Evolutionary conservation across 2,888 invertebrate genomes (phyloP).

Genomic region (Electrophaes corylata): DNA sequence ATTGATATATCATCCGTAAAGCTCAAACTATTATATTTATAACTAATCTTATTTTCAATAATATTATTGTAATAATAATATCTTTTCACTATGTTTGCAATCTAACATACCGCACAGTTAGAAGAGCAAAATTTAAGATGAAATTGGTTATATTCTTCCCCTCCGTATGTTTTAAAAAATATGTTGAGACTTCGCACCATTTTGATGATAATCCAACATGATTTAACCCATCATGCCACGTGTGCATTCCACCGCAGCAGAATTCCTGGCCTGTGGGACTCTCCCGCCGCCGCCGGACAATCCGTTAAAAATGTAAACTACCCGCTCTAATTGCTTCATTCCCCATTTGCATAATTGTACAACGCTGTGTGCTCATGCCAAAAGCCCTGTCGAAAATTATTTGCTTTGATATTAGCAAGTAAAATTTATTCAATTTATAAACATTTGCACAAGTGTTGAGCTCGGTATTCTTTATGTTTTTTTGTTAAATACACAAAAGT

Average conservation of each 20-base stretch:
- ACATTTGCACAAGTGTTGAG: conserved; percentile 21
- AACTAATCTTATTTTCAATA: no score
- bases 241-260: conserved; percentile 21
- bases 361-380: conserved; percentile 39
- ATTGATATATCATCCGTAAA: no score
- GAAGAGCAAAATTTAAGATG: no score
- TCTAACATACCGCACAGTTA: no score
- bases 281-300: conserved; percentile 18
- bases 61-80: no score
- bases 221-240: conserved; percentile 16
- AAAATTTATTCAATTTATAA: conserved; percentile 26
- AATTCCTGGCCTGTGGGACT: conserved; percentile 21
- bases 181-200: neutral
- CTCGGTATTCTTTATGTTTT: neutral
- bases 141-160: no score
- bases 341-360: conserved; percentile 51
- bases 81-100: no score
- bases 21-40: no score
- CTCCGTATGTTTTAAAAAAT: neutral
- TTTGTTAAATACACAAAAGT: neutral
- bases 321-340: conserved; percentile 52
- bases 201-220: conserved; percentile 12
- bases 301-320: conserved; percentile 40
- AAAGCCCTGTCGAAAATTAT: conserved; percentile 37
- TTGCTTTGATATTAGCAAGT: conserved; percentile 35